Conservation (phyloP, 1,140 invertebrate species). For the Drosophila jambulina region DNA sequence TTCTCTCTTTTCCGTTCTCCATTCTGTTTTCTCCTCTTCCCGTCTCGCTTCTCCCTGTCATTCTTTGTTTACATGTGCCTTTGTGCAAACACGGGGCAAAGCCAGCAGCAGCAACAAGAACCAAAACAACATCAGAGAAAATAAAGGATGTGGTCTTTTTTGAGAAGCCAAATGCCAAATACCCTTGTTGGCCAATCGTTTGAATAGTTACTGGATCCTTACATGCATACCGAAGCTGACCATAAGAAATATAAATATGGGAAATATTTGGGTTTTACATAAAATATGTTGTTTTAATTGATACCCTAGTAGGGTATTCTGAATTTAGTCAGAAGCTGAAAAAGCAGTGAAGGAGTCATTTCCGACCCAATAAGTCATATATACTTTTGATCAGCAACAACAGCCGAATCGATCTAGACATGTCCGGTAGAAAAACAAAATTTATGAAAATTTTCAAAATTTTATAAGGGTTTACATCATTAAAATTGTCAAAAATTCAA, state of each 20-base stretch:
- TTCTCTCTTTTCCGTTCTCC: constrained; percentile 1
- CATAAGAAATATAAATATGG: background rate
- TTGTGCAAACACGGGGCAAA: constrained; percentile 67
- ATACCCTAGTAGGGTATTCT: background rate
- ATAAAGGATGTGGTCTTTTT: constrained; percentile 1
- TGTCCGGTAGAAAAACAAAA: too few relatives aligned
- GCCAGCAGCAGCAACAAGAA: constrained; percentile 49
- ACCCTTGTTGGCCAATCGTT: constrained; percentile 5
- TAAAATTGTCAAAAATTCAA: background rate
- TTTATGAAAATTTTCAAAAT: too few relatives aligned
- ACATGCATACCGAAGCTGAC: too few relatives aligned
- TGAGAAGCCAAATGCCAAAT: constrained; percentile 4
- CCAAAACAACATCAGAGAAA: constrained; percentile 31
- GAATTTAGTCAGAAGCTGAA: background rate
- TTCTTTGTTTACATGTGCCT: constrained; percentile 71
- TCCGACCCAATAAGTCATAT: background rate
- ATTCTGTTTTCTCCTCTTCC: constrained; percentile 3
- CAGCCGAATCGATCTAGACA: background rate
- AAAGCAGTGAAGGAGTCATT: background rate
- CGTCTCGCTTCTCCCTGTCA: constrained; percentile 5
- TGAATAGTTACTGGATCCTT: background rate
- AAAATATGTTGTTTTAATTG: too few relatives aligned
- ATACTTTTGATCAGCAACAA: background rate
- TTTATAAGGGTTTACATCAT: too few relatives aligned
- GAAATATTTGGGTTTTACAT: too few relatives aligned